Base-by-base conservation (phyloP, 2,888 invertebrate genomes). In the Resseliella maxima region DNA sequence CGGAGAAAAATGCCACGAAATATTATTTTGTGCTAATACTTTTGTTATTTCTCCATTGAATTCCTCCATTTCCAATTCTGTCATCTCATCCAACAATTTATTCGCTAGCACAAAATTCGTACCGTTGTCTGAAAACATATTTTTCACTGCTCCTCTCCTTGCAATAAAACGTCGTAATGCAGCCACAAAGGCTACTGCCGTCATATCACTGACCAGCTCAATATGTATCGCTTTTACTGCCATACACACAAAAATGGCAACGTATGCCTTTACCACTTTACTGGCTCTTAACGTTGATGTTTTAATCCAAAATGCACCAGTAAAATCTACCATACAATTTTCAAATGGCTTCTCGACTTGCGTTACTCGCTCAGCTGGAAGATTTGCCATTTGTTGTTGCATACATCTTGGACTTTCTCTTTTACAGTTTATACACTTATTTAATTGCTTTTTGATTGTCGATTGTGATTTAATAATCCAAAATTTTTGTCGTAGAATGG, bases 1-100 rank as follows among this genome's bases (percentile, higher is more conserved):
- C 2, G 89, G 89, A 36, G 88, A 89, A 72, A 89, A 90, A 41
- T 89, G 87, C 89, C 85, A 85, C 31, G 27, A 27, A n/a, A 5
- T n/a, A n/a, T n/a, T n/a, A 18, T 31, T 38, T 1, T 35, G 36
- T 12, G 36, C 21, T 3, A 36, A n/a, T 36, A 12, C n/a, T 1
- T 31, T 18, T 36, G 38, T 5, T 10, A 36, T 85, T 85, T 10
- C 21, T 85, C 24, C 36, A 18, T 18, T 6, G 3, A n/a, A n/a
- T 38, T 35, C 85, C 1, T 31, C n/a, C n/a, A n/a, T 12, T n/a
- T 36, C n/a, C 38, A 10, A 2, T 15, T 85, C 85, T 1, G 10
- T 38, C 18, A 85, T 18, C 1, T 85, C 85, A 18, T 12, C 2
- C 18, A 38, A n/a, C 5, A 36, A 1, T 3, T 64, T 64, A 64